phyloP scores from a whole-genome alignment of 2,888 invertebrate genomes.

The Acanthosepion pharaonis region DNA sequence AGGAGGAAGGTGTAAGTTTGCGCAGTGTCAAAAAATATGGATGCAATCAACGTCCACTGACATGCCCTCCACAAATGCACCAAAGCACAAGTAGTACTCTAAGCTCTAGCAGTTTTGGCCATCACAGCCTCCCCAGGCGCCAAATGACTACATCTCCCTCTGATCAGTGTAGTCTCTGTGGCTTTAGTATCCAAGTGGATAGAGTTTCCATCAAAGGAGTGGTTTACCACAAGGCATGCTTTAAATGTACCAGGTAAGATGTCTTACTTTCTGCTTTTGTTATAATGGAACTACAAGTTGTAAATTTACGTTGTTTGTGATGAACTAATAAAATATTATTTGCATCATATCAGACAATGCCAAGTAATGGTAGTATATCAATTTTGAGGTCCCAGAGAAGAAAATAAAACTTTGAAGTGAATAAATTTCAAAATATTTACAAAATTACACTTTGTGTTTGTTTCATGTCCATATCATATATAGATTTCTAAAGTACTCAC shows the following conservation, averaged over 20 bases:
- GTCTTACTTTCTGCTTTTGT: neutral
- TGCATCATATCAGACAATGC: no score
- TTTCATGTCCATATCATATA: no score
- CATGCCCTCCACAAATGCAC: constrained; percentile 44
- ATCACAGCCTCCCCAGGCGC: constrained; percentile 43
- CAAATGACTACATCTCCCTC: constrained; percentile 25
- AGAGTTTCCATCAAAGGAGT: constrained; percentile 46
- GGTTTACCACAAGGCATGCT: constrained; percentile 45
- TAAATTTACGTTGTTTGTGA: no score
- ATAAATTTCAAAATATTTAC: no score
- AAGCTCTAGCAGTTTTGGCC: neutral
- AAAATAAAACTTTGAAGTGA: no score
- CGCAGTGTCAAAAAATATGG: constrained; percentile 43
- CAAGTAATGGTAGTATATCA: no score
- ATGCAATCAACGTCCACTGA: constrained; percentile 40
- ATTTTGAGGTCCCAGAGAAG: no score
- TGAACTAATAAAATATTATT: no score
- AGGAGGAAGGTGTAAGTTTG: constrained; percentile 37
- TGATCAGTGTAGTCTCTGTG: constrained; percentile 36
- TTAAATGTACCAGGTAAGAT: constrained; percentile 42
- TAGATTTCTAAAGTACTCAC: no score
- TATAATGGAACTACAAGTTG: neutral
- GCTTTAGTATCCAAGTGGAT: constrained; percentile 43
- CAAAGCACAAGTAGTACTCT: constrained; percentile 34
- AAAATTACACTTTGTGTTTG: no score